phyloP scores from a whole-genome alignment of 2,113 vertebrate species.

The Balaenoptera acutorostrata region DNA sequence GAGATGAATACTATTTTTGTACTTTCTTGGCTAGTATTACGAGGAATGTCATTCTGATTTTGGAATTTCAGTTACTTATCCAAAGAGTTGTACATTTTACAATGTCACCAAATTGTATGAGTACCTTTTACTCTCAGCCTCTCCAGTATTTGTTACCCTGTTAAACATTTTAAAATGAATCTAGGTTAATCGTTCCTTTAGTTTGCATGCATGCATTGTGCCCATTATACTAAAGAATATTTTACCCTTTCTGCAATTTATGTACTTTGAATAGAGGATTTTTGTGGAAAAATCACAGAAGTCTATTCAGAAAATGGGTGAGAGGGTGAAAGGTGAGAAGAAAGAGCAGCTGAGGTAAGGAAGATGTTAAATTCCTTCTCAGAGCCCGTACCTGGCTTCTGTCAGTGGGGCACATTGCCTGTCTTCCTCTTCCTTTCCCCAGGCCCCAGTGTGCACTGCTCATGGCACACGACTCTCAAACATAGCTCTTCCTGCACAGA shows the following conservation, averaged over 20 bases:
- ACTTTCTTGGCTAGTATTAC: not conserved
- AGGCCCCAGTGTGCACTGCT: not conserved
- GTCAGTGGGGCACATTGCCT: not conserved
- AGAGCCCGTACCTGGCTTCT: not conserved
- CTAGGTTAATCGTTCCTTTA: not conserved
- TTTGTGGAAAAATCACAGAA: not conserved
- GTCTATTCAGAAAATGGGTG: not conserved
- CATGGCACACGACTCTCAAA: not conserved
- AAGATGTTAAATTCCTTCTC: not conserved
- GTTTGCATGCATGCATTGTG: not conserved
- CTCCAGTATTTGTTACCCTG: not conserved
- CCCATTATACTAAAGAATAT: not conserved
- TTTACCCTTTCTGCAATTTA: not conserved
- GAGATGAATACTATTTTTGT: not conserved
- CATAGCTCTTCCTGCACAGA: not conserved
- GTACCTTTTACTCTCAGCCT: not conserved
- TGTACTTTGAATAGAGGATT: not conserved
- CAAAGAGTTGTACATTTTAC: not conserved
- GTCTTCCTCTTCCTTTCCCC: not conserved
- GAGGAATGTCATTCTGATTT: not conserved
- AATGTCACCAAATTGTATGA: not conserved
- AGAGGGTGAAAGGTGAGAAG: not conserved
- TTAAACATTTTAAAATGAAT: not conserved
- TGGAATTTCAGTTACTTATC: not conserved
- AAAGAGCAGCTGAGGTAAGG: not conserved